phyloP scores from a whole-genome alignment of 2,113 vertebrate species.

The Pontoporia blainvillei region DNA sequence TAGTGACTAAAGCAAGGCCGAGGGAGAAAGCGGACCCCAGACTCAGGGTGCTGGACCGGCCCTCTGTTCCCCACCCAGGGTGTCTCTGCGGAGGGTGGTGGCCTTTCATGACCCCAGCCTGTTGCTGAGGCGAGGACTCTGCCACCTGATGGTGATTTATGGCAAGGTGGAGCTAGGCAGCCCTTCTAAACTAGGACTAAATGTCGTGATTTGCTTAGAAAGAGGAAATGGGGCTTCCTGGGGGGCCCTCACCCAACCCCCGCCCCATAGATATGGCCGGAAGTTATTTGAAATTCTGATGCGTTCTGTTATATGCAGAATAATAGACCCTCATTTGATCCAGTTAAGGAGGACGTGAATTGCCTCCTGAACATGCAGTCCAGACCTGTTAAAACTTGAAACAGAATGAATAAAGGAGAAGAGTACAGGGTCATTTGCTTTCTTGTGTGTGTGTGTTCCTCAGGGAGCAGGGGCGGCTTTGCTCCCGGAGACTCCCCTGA shows the following conservation, averaged over 20 bases:
- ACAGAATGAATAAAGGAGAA: background rate
- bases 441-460: background rate
- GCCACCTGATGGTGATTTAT: background rate
- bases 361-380: background rate
- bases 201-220: background rate
- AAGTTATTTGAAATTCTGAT: background rate
- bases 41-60: background rate
- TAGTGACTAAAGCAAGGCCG: background rate
- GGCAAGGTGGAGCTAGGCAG: background rate
- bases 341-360: background rate
- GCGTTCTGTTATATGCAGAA: background rate
- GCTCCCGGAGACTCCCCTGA: background rate
- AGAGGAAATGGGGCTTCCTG: background rate
- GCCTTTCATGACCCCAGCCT: background rate
- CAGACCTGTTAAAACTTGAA: background rate
- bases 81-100: background rate
- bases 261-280: background rate
- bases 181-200: background rate
- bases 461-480: background rate
- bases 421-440: background rate
- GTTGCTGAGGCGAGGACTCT: background rate
- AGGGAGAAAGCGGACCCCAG: background rate
- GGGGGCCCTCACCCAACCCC: background rate
- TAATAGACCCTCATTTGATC: background rate
- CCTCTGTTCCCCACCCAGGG: background rate